A percentile compares a stretch with the other conserved stretches of the same genome.
phyloP scores from a whole-genome alignment of 2,113 vertebrate genomes.

The Pachyramphus minor region DNA sequence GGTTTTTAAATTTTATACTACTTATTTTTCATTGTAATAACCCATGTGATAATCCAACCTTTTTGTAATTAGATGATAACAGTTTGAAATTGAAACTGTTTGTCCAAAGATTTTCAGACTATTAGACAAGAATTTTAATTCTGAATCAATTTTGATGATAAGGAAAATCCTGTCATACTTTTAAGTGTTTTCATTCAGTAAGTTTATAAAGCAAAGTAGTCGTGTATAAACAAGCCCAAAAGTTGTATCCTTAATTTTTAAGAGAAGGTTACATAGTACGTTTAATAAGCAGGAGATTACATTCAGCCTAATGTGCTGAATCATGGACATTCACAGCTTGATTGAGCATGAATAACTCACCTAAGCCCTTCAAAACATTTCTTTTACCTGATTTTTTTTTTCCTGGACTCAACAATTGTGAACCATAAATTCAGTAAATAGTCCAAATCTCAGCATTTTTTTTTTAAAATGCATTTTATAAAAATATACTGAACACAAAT shows the following conservation, averaged over 20 bases:
- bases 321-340: neutral
- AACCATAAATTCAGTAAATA: neutral
- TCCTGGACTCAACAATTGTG: neutral
- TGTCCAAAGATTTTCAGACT: neutral
- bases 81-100: neutral
- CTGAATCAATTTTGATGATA: neutral
- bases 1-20: neutral
- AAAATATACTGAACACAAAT: neutral
- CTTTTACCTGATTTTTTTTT: neutral
- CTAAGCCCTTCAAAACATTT: neutral
- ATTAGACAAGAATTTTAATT: neutral
- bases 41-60: neutral
- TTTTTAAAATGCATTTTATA: neutral
- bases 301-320: neutral
- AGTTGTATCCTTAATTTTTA: neutral
- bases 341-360: neutral
- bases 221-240: neutral
- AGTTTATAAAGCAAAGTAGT: neutral
- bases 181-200: neutral
- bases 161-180: neutral
- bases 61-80: neutral
- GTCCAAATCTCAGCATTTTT: neutral
- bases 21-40: neutral
- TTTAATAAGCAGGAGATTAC: neutral
- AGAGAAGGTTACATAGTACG: neutral